phyloP scores from a whole-genome alignment of 2,113 vertebrate species.

The Campylomormyrus tamandua region DNA sequence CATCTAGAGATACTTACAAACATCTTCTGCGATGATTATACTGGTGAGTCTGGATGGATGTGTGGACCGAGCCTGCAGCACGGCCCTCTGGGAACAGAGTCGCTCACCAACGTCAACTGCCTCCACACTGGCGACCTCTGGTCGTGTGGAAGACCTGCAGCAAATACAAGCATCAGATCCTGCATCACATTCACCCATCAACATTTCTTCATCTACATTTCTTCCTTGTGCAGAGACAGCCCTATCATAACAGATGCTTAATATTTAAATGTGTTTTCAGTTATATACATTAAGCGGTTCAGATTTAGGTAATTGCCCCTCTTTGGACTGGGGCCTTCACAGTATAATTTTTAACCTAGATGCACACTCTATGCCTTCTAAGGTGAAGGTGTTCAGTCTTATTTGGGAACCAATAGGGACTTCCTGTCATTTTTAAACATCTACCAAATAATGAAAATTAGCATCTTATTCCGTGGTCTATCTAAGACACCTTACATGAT shows the following conservation, averaged over 20 bases:
- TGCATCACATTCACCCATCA: background rate
- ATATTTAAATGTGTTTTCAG: background rate
- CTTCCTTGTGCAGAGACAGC: background rate
- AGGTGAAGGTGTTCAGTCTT: background rate
- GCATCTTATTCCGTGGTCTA: background rate
- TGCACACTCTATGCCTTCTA: background rate
- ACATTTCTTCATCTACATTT: background rate
- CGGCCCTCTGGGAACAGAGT: slow-evolving; percentile 76
- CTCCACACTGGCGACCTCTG: slow-evolving; percentile 82
- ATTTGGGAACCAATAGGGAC: background rate
- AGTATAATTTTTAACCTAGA: background rate
- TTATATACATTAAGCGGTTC: background rate
- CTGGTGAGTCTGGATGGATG: slow-evolving; percentile 62
- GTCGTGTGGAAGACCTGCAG: slow-evolving; percentile 80
- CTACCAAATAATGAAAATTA: background rate
- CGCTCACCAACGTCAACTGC: slow-evolving; percentile 52
- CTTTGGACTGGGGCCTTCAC: background rate
- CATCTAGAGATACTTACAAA: slow-evolving; percentile 60
- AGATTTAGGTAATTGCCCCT: background rate
- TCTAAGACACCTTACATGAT: background rate
- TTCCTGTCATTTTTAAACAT: background rate
- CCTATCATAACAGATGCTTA: background rate
- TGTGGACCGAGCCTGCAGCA: slow-evolving; percentile 80
- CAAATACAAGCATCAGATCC: background rate
- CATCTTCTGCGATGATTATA: slow-evolving; percentile 85